Evolutionary conservation across 2,113 vertebrate genomes (phyloP), one percentile per base, ranked within the genome.

Genomic region (Marmota flaviventris): DNA sequence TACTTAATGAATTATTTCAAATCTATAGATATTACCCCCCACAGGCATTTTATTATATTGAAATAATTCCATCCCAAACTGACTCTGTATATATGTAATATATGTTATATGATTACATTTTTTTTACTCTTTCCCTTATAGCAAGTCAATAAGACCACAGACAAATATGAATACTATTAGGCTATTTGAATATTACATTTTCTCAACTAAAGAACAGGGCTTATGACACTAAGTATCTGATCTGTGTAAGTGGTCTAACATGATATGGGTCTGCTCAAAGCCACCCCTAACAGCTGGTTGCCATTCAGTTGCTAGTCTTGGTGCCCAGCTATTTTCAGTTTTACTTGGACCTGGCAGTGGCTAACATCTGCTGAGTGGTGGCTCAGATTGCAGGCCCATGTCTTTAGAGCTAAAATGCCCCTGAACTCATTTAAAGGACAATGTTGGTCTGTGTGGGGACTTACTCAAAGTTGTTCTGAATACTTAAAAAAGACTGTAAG

Each of bases 241-340:
- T 34, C 42, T 92, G 75, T 93, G 37, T 81, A 53, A 89, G 45
- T 94, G 70, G n/a, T 42, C 69, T 89, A 42, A 51, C 86, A 67
- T 72, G 79, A 51, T 75, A 32, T 25, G 12, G 29, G 58, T n/a
- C 70, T 96, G 42, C 65, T 86, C 88, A 89, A 72, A 94, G 70
- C 56, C 78, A 89, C 61, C 58, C 89, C 53, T 53, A 78, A 94
- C 92, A 97, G 89, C 92, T 96, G 93, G 93, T 89, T 93, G 51
- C 51, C 83, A 96, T 94, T 95, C 67, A 91, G 65, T 94, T 65
- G 18, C 70, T 94, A 67, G 83, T 84, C 17, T 45, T 77, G 70
- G 58, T 95, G 77, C 58, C 83, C 70, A 85, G 22, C 93, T 94
- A 92, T 96, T 95, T 94, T 96, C 91, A 77, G n/a, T 77, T 70